Evolutionary conservation across 2,797 vertebrate species (phyloP), one percentile per base, ranked within the genome.

Genomic region (Orestias chungarensis): DNA sequence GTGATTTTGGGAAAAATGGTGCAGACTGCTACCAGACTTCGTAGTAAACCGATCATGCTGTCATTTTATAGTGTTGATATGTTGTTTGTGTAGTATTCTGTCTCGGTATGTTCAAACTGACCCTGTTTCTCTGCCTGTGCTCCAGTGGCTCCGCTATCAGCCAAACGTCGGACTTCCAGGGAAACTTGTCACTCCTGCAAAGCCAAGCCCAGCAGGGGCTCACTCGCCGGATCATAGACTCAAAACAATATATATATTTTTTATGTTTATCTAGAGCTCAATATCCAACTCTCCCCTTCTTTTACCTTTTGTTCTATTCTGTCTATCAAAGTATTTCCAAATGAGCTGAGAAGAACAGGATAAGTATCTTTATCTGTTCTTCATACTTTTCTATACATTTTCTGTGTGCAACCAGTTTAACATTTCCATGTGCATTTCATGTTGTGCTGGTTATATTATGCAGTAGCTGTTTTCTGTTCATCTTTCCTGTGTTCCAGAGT

Each of bases 1-100:
- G 93, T 94, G 91, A 95, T 95, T 95, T 95, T 92, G 83, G 72
- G 82, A 91, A 93, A 95, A 95, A 94, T 76, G 73, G 89, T 92
- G 92, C 85, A 93, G 94, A 93, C 82, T 77, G 55, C 77, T 47
- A 20, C 66, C 35, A 68, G 71, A 73, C 70, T 76, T 73, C 68
- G 80, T 68, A 49, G 68, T 52, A 73, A 23, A 71, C 40, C 40
- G 44, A 27, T 43, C 18, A 3, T 46, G 64, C 38, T 54, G 47
- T 68, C 42, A 57, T 50, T 61, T 50, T 33, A 15, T 59, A 23
- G 75, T 49, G 44, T 75, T 23, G 49, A 61, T 17, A 62, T 72
- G 75, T 70, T 71, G 47, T 46, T 78, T 75, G 66, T 87, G 55
- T 76, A 71, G 35, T 75, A 81, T 82, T 87, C 75, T 81, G 82